A percentile compares a stretch with the other conserved stretches of the same genome.
phyloP scores from a whole-genome alignment of 2,888 invertebrate genomes.

The Lypha dubia region DNA sequence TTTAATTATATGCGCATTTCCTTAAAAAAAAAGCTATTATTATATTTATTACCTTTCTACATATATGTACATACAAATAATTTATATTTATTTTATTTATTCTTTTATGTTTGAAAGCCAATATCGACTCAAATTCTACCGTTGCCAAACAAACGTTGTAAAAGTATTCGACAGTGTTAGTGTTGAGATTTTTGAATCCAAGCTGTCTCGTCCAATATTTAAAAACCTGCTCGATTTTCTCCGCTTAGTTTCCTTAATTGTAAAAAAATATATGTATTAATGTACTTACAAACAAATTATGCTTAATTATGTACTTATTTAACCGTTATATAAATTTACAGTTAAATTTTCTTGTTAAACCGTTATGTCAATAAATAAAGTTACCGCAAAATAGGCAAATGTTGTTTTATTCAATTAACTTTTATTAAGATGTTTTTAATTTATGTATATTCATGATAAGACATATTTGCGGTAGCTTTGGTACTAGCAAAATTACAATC shows the following conservation, averaged over 20 bases:
- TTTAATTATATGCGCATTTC: neutral
- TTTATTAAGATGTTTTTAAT: neutral
- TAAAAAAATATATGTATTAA: slow-evolving; percentile 28
- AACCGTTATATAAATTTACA: slow-evolving; percentile 62
- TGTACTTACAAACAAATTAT: slow-evolving; percentile 21
- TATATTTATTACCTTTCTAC: neutral
- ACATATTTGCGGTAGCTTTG: slow-evolving; percentile 78
- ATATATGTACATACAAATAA: slow-evolving; percentile 13
- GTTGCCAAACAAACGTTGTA: slow-evolving; percentile 65
- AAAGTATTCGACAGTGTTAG: slow-evolving; percentile 48
- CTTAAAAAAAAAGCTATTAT: neutral
- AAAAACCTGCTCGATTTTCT: slow-evolving; percentile 26
- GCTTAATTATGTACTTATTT: slow-evolving; percentile 39
- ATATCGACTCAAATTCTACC: slow-evolving; percentile 68
- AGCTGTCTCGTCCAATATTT: slow-evolving; percentile 19
- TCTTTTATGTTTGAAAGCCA: slow-evolving; percentile 61
- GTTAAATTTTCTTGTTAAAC: slow-evolving; percentile 67
- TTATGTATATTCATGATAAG: neutral
- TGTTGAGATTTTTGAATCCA: slow-evolving; percentile 42
- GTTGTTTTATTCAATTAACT: slow-evolving; percentile 78
- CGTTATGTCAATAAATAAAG: slow-evolving; percentile 75
- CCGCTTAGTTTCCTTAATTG: slow-evolving; percentile 46
- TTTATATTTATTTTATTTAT: slow-evolving; percentile 49
- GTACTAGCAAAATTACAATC: slow-evolving; percentile 8
- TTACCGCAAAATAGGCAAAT: slow-evolving; percentile 79